phyloP scores from a whole-genome alignment of 2,113 vertebrate genomes.

The Ornithorhynchus anatinus region DNA sequence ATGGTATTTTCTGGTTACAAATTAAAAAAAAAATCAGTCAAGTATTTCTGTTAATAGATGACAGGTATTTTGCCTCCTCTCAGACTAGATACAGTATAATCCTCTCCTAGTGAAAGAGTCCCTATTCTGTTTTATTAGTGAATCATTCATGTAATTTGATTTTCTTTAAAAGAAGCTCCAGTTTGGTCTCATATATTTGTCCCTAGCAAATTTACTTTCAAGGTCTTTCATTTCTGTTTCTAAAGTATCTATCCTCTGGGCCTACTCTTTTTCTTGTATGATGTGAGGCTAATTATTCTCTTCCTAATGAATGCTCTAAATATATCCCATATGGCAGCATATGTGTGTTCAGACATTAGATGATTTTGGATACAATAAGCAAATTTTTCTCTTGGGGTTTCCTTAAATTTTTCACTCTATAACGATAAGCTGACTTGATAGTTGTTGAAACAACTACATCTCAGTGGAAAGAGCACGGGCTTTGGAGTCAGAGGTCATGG shows the following conservation, averaged over 20 bases:
- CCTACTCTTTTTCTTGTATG: conserved; percentile 68
- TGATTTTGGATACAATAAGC: conserved; percentile 75
- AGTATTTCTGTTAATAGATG: conserved; percentile 3
- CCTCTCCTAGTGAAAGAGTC: not conserved
- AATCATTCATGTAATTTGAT: conserved; percentile 60
- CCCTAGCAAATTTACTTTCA: conserved; percentile 74
- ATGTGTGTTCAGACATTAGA: conserved; percentile 73
- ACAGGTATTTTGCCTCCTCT: not conserved
- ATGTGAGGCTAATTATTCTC: conserved; percentile 78
- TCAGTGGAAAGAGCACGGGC: too few relatives aligned
- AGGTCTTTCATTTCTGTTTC: conserved; percentile 75
- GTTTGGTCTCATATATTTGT: conserved; percentile 61
- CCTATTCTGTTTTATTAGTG: conserved; percentile 41
- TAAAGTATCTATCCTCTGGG: conserved; percentile 78
- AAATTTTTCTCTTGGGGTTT: conserved; percentile 70
- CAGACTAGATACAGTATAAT: conserved; percentile 43
- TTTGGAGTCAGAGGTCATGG: too few relatives aligned
- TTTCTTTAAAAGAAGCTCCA: conserved; percentile 53
- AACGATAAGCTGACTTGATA: too few relatives aligned
- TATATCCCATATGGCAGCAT: conserved; percentile 78
- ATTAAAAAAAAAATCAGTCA: conserved; percentile 35
- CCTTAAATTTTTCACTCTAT: conserved; percentile 71
- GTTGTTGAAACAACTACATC: too few relatives aligned
- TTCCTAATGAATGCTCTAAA: conserved; percentile 78
- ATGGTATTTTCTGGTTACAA: conserved; percentile 6